phyloP scores from a whole-genome alignment of 2,797 vertebrate genomes.

The Enteromius anoplus region DNA sequence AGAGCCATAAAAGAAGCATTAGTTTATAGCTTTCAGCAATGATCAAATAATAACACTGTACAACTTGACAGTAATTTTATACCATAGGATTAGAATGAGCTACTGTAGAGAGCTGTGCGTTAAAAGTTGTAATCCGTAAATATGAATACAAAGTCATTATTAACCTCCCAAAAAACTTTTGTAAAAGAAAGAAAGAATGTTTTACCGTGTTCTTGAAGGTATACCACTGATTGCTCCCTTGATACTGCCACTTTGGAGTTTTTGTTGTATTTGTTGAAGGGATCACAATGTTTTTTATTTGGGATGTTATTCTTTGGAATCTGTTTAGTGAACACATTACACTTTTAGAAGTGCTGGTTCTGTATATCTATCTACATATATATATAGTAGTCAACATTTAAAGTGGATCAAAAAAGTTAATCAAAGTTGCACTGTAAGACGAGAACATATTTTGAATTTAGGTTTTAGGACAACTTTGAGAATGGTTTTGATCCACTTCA shows the following conservation, averaged over 20 bases:
- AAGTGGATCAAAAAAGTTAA: too few species aligned
- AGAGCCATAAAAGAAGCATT: background rate
- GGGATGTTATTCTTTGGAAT: background rate
- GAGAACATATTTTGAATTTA: too few species aligned
- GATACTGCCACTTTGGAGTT: constrained; percentile 68
- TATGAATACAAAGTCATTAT: background rate
- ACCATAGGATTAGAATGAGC: background rate
- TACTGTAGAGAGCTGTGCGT: background rate
- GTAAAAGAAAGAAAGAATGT: background rate
- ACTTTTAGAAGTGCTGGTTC: background rate
- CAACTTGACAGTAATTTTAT: background rate
- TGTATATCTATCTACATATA: background rate
- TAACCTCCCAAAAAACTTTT: too few species aligned
- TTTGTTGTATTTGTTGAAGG: constrained; percentile 27
- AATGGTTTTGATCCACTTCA: too few species aligned
- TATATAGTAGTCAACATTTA: too few species aligned
- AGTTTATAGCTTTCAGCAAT: background rate
- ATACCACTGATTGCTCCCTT: constrained; percentile 65
- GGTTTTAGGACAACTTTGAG: too few species aligned
- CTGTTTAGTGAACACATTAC: constrained; percentile 44
- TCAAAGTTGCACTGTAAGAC: too few species aligned
- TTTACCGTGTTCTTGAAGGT: constrained; percentile 61
- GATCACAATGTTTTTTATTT: background rate
- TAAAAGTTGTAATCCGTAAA: background rate
- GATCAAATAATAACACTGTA: background rate